phyloP scores from a whole-genome alignment of 2,113 vertebrate species.

The Capreolus pygargus region DNA sequence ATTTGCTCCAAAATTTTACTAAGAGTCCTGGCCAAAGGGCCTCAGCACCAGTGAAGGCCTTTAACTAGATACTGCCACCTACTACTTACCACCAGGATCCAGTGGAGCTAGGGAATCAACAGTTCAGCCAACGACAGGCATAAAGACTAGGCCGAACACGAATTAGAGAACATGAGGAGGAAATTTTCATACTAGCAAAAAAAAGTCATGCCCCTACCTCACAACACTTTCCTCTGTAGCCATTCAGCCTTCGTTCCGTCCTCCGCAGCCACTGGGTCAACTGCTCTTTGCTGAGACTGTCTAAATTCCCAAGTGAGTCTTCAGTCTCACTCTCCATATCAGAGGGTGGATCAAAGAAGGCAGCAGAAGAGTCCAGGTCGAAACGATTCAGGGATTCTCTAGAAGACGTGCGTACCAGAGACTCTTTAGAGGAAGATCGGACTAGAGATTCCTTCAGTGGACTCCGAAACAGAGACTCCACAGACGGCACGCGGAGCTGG shows the following conservation, averaged over 20 bases:
- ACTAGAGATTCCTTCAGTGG: slow-evolving; percentile 89
- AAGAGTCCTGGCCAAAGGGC: neutral
- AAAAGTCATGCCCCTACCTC: slow-evolving; percentile 83
- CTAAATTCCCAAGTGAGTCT: slow-evolving; percentile 82
- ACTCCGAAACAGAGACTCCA: slow-evolving; percentile 93
- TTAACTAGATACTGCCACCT: neutral
- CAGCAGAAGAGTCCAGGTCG: slow-evolving; percentile 80
- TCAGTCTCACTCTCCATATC: slow-evolving; percentile 95
- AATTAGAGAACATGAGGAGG: neutral
- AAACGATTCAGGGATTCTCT: slow-evolving; percentile 90
- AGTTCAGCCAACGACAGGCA: neutral
- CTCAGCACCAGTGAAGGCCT: neutral
- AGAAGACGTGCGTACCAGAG: slow-evolving; percentile 88
- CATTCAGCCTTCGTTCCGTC: slow-evolving; percentile 89
- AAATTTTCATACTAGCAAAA: neutral
- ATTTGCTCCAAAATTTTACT: neutral
- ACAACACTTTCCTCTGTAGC: slow-evolving; percentile 91
- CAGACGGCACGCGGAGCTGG: slow-evolving; percentile 91
- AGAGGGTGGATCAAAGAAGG: slow-evolving; percentile 89
- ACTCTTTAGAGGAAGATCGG: slow-evolving; percentile 91
- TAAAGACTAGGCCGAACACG: neutral
- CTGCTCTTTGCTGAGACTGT: slow-evolving; percentile 90
- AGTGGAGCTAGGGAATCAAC: neutral
- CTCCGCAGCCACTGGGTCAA: slow-evolving; percentile 86
- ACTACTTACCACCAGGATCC: neutral